Evolutionary conservation across 2,113 vertebrate genomes (phyloP).

Genomic region (Edolisoma coerulescens): DNA sequence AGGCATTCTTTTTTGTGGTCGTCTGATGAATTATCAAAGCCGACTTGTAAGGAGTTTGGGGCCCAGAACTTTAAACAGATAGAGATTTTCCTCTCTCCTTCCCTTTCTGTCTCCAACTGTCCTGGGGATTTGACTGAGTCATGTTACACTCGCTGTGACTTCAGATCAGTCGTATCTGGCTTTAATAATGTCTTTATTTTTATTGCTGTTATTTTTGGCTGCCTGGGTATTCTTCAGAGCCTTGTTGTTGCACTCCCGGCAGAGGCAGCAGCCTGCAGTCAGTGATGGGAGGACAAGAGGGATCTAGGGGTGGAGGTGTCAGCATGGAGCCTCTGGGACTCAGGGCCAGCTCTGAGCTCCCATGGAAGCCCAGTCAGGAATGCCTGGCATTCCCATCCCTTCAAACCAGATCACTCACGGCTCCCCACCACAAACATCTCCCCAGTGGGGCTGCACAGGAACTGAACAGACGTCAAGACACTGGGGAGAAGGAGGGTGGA

Average conservation of each 20-base stretch:
- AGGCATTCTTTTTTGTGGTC: constrained; percentile 76
- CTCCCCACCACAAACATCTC: background rate
- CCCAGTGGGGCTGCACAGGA: background rate
- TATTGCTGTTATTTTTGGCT: constrained; percentile 67
- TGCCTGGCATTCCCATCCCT: background rate
- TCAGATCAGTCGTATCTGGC: constrained; percentile 71
- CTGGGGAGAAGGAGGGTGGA: background rate
- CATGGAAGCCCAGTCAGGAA: background rate
- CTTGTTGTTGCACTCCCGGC: constrained; percentile 19
- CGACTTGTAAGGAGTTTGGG: constrained; percentile 62
- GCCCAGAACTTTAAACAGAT: constrained; percentile 69
- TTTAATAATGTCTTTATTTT: constrained; percentile 74
- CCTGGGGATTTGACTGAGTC: constrained; percentile 68
- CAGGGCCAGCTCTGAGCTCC: background rate
- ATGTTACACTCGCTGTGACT: constrained; percentile 69
- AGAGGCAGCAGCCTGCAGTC: constrained; percentile 2
- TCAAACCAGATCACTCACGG: background rate
- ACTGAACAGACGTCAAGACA: background rate
- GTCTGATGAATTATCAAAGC: constrained; percentile 75
- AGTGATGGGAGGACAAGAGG: background rate
- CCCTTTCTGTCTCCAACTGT: constrained; percentile 62
- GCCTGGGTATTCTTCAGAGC: constrained; percentile 22
- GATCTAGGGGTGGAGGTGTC: background rate
- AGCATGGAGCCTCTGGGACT: background rate
- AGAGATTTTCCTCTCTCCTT: constrained; percentile 61